Evolutionary conservation across 1,140 invertebrate genomes (phyloP).

Genomic region (Hyposmocoma kahamanoa): DNA sequence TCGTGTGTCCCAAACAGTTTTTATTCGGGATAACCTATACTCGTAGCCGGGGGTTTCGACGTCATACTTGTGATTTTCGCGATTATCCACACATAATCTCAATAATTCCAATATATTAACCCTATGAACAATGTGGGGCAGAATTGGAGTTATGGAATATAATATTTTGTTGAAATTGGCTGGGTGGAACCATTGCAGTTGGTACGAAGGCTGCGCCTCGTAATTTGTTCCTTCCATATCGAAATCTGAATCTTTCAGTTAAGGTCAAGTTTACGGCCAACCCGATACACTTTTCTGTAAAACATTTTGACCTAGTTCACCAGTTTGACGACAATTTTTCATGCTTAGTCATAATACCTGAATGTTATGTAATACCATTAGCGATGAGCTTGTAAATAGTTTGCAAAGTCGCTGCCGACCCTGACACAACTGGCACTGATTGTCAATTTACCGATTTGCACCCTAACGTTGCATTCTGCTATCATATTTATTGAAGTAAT

Average conservation of each 20-base stretch:
- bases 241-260: conserved; percentile 16
- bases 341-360: conserved; percentile 15
- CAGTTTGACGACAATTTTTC: conserved; percentile 1
- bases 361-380: conserved; percentile 61
- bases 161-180: not conserved
- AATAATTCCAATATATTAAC: not conserved
- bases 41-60: conserved; percentile 44
- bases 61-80: conserved; percentile 51
- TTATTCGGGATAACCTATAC: conserved; percentile 24
- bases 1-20: not conserved
- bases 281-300: not conserved
- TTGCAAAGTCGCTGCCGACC: conserved; percentile 32
- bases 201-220: not conserved
- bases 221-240: not conserved
- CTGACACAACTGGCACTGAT: conserved; percentile 56
- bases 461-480: not conserved
- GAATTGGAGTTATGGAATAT: no score
- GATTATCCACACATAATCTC: not conserved
- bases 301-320: not conserved
- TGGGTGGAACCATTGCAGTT: not conserved
- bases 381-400: conserved; percentile 45
- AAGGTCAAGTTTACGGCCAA: conserved; percentile 62
- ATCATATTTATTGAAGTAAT: no score
- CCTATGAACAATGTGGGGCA: no score
- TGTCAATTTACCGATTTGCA: not conserved